Evolutionary conservation across 2,797 vertebrate genomes (phyloP).

Genomic region (Lerista edwardsae): DNA sequence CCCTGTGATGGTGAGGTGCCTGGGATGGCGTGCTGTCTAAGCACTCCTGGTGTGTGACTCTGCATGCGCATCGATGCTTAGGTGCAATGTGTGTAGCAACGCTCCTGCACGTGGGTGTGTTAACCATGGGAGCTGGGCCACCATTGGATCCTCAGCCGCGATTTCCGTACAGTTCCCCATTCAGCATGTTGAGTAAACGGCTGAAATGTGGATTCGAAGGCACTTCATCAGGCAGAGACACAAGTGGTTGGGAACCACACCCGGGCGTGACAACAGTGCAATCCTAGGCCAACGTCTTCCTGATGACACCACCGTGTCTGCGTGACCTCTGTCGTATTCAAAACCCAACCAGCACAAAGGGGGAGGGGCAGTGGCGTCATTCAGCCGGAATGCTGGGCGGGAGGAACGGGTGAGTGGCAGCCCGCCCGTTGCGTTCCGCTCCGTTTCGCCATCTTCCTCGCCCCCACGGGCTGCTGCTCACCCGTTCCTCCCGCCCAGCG

Average conservation of each 20-base stretch:
- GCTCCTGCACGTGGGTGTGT: not conserved
- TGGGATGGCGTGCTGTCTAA: not conserved
- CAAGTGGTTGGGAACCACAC: not conserved
- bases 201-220: not conserved
- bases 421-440: no score
- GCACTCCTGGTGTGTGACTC: not conserved
- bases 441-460: no score
- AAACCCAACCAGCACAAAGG: no score
- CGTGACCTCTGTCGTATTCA: no score
- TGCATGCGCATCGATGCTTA: not conserved
- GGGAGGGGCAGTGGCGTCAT: no score
- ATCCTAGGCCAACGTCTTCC: not conserved
- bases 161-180: not conserved
- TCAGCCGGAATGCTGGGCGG: no score
- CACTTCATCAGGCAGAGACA: not conserved
- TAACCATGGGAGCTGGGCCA: not conserved
- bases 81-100: not conserved
- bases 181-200: not conserved
- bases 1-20: not conserved
- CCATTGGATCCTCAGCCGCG: not conserved
- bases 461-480: no score
- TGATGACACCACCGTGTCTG: no score
- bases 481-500: no score
- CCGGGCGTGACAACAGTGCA: not conserved
- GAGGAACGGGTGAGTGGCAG: no score